Conservation (phyloP, 1,140 invertebrate species). For the Arctopsyche grandis region DNA sequence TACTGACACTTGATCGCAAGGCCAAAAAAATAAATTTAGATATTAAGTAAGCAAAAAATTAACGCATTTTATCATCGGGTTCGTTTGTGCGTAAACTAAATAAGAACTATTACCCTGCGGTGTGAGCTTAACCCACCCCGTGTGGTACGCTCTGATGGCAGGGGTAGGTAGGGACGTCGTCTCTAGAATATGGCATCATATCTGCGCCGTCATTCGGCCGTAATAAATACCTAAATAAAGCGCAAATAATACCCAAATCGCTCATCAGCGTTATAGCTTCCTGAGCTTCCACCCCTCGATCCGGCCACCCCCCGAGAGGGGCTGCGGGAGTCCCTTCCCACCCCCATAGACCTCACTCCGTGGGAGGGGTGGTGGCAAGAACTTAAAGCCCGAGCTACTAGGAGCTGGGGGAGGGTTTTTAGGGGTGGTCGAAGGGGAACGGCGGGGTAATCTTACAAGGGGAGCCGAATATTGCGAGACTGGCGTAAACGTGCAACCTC, state of each 20-base stretch:
- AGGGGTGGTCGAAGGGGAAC: constrained; percentile 53
- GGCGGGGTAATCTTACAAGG: constrained; percentile 62
- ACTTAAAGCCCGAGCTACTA: constrained; percentile 35
- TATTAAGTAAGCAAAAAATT: no score
- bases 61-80: no score
- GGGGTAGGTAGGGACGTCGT: neutral
- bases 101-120: constrained; percentile 14
- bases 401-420: neutral
- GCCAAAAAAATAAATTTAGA: no score
- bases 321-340: neutral
- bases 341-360: constrained; percentile 43
- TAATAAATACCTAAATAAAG: constrained; percentile 69
- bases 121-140: neutral
- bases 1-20: no score
- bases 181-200: constrained; percentile 59
- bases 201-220: constrained; percentile 67
- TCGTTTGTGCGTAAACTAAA: neutral
- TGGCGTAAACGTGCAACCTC: constrained; percentile 61
- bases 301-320: constrained; percentile 51
- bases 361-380: constrained; percentile 9
- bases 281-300: constrained; percentile 51
- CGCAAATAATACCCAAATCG: constrained; percentile 69
- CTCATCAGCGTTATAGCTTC: constrained; percentile 62
- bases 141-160: constrained; percentile 4
- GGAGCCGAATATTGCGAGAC: constrained; percentile 57